Percentiles rank a stretch among this genome's conserved stretches.
Evolutionary conservation across 1,140 invertebrate genomes (phyloP).

Genomic region (Phymorhynchus buccinoides): DNA sequence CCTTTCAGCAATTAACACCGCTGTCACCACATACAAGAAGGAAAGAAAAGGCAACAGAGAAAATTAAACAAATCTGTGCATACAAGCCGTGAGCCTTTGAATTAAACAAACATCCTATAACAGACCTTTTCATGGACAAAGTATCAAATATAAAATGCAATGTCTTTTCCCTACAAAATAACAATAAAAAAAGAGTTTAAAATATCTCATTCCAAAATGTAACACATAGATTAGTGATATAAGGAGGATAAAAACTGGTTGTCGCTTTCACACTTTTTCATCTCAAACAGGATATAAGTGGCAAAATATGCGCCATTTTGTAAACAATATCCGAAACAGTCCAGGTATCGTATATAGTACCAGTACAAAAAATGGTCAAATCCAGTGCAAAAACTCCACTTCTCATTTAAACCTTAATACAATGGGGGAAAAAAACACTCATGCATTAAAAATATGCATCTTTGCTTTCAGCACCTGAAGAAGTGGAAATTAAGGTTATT

Average conservation of each 20-base stretch:
- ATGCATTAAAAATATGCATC: conserved; percentile 35
- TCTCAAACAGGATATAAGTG: conserved; percentile 23
- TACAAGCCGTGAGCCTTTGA: not conserved
- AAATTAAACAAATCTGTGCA: not conserved
- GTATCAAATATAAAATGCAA: too few species aligned
- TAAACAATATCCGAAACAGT: conserved; percentile 23
- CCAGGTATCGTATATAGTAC: not conserved
- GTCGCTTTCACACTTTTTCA: conserved; percentile 23
- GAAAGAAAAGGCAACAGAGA: not conserved
- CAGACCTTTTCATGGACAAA: not conserved
- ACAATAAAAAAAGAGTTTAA: not conserved
- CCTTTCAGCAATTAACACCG: too few species aligned
- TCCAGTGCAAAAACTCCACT: not conserved
- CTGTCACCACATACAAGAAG: not conserved
- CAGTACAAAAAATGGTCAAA: conserved; percentile 19
- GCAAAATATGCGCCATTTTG: conserved; percentile 31
- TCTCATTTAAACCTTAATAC: not conserved
- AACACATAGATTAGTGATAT: not conserved
- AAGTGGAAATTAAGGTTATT: conserved; percentile 21
- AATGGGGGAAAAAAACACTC: conserved; percentile 14
- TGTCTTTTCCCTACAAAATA: not conserved
- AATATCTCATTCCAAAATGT: not conserved
- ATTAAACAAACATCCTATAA: not conserved
- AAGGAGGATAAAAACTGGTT: not conserved
- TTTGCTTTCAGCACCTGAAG: conserved; percentile 31